Evolutionary conservation across 2,797 vertebrate species (phyloP), one percentile per base, ranked within the genome.

Genomic region (Pseudochromis fuscus): DNA sequence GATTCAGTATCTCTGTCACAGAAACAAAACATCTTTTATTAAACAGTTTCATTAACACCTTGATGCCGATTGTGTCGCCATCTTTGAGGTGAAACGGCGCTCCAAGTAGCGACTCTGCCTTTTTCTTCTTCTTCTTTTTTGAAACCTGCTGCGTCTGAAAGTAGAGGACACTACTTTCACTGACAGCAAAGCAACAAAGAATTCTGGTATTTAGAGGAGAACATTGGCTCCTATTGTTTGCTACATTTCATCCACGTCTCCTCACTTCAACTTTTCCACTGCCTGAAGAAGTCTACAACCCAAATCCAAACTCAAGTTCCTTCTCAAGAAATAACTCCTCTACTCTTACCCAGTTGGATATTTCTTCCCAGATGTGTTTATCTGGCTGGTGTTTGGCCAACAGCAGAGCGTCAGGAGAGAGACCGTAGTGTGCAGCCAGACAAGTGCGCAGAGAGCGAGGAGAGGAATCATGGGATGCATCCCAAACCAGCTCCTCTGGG

Each of bases 311-410:
- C 31, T 33, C 9, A 33, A 3, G 12, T 27, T 25, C 7, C 15
- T 33, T 15, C 21, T 25, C 2, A 48, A 56, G 27, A 58, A 63
- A 24, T 25, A 0, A 28, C 15, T 57, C 4, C 5, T 1, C 27
- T 40, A 5, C 27, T 72, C 58, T 94, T 90, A 98, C 97, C 97
- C 94, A 97, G 89, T 91, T 95, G 19, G 95, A 94, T 75, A 97
- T 92, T 28, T 94, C 94, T 56, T 97, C 95, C 98, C 98, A 99
- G 63, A 91, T 92, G 85, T 95, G 95, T 89, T 94, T 96, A 30
- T 96, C 96, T 2, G 95, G 93, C 55, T 95, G 95, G 85, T 97
- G 94, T 87, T 98, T 99, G 91, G 98, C 98, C 76, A 99, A 91
- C 81, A 96, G 95, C 63, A 95, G 91, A 53, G 95, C 95, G 75